phyloP scores from a whole-genome alignment of 2,888 invertebrate genomes.

The Polyommatus icarus region DNA sequence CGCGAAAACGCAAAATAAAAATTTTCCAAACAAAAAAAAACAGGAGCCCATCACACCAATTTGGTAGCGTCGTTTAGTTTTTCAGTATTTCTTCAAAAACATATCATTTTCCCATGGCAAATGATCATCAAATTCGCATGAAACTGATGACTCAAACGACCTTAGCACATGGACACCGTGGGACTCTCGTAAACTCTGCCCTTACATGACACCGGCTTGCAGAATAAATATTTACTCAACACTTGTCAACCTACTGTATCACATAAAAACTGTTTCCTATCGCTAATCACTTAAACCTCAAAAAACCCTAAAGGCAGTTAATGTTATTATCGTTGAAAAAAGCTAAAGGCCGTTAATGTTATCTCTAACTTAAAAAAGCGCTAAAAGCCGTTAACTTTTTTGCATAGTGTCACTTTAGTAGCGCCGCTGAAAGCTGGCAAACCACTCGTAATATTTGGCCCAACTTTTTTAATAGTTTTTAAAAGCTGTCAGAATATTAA shows the following conservation, averaged over 20 bases:
- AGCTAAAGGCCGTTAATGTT: not conserved
- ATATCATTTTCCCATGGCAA: not conserved
- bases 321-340: not conserved
- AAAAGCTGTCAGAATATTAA: not conserved
- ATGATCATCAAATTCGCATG: not conserved
- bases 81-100: not conserved
- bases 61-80: not conserved
- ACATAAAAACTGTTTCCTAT: not conserved
- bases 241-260: slow-evolving; percentile 6
- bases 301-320: not conserved
- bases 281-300: slow-evolving; percentile 11
- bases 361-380: not conserved
- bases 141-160: slow-evolving; percentile 4
- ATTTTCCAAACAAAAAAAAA: no score
- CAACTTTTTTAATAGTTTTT: not conserved
- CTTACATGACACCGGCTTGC: slow-evolving; percentile 16
- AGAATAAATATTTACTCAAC: not conserved
- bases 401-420: not conserved
- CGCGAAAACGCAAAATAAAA: no score
- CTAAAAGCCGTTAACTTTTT: not conserved
- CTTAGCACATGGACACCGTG: slow-evolving; percentile 15
- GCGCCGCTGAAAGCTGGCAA: not conserved
- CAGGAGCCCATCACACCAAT: not conserved
- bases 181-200: not conserved
- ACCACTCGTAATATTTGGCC: not conserved